Base-by-base conservation (phyloP, 1,140 invertebrate species). In the Drosophila suzukii region DNA sequence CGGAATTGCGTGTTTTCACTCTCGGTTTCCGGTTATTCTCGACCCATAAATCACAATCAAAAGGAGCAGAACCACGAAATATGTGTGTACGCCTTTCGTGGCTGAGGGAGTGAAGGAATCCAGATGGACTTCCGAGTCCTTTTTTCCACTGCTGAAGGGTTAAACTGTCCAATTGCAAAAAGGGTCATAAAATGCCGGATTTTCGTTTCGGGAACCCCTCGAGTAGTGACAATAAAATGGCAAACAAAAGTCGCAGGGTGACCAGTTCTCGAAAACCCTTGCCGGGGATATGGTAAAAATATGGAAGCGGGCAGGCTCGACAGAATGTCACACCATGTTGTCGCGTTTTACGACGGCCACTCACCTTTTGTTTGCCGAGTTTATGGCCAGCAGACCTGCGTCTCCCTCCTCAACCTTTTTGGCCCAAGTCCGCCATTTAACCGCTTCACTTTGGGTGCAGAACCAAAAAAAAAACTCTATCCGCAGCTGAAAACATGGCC, bases 241-340 rank as follows among this genome's bases (percentile, higher is more conserved):
- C 85, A 89, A 89, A 78, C 81, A 89, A 89, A 81, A 89, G 77
- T 81, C 74, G 66, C 84, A 34, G 67, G 47, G 27, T 53, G 74
- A 53, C 56, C 63, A 72, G 44, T 34, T 49, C 50, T 57, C 54
- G 50, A 72, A 68, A 80, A 77, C 81, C 74, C 58, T 88, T 79
- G 47, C 55, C 67, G 41, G 62, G 46, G 63, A 53, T 66, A 85
- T 74, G 58, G 56, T 62, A 53, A 57, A 88, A 86, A 83, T 89
- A 89, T 86, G 83, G 84, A 86, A 79, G 72, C 83, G 72, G 46
- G 49, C 13, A 34, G 58, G 36, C 54, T 34, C 46, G 32, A 11
- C 55, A 66, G 79, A 85, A 83, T 84, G 85, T 89, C 84, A 84
- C 84, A 89, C 84, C 84, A 89, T 89, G 84, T 89, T 89, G 85